Evolutionary conservation across 2,797 vertebrate species (phyloP).

Genomic region (Mus caroli): DNA sequence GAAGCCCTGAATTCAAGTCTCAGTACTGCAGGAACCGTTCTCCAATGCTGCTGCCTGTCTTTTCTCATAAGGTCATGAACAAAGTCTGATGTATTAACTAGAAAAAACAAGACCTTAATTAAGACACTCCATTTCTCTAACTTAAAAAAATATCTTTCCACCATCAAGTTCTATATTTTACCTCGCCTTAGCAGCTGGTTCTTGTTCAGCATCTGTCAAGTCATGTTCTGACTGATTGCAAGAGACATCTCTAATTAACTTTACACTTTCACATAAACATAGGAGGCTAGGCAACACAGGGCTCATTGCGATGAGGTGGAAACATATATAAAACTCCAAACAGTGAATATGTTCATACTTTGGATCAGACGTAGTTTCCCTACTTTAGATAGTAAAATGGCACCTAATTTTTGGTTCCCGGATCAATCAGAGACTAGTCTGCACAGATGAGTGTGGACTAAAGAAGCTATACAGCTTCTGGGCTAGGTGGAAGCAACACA

Average conservation of each 20-base stretch:
- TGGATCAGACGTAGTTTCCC: not conserved
- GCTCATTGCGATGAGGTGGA: constrained; percentile 29
- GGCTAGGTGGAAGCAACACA: too few relatives aligned
- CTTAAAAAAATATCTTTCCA: not conserved
- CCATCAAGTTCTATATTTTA: not conserved
- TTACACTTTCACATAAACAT: constrained; percentile 48
- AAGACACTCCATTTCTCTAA: too few relatives aligned
- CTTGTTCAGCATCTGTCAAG: constrained; percentile 37
- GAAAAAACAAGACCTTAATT: not conserved
- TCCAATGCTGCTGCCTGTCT: not conserved
- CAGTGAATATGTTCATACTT: not conserved
- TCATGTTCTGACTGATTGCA: not conserved
- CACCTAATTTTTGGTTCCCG: not conserved
- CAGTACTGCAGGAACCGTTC: too few relatives aligned
- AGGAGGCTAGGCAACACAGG: constrained; percentile 51
- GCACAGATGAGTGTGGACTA: too few relatives aligned
- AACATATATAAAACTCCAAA: constrained; percentile 34
- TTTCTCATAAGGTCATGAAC: constrained; percentile 4
- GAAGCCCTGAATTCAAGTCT: too few relatives aligned
- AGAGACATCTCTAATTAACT: not conserved
- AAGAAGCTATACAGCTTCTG: too few relatives aligned
- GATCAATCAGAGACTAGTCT: too few relatives aligned
- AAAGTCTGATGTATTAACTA: constrained; percentile 43
- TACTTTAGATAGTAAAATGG: constrained; percentile 16
- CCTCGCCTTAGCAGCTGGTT: constrained; percentile 39